These are phyloP conservation scores for Ashinkailepas kermadecensis DNA, from an alignment of 2,888 invertebrate genomes.

Conservation along the genomic window DNA sequence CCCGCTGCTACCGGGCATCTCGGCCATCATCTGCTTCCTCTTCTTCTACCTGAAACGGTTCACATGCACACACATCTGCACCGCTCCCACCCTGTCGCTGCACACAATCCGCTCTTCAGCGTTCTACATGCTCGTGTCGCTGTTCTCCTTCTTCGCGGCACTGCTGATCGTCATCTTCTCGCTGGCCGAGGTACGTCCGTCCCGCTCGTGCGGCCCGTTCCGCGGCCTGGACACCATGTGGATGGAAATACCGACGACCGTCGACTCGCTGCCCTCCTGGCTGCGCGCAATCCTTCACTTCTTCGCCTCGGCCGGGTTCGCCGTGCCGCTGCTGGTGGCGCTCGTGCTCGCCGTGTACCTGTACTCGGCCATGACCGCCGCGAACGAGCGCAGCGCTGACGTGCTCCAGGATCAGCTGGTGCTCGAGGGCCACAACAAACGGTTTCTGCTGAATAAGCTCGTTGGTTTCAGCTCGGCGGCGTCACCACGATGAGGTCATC, in stretches of 20 bases:
- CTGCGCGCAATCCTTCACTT: constrained; percentile 55
- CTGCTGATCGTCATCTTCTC: constrained; percentile 64
- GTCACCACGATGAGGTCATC: no score
- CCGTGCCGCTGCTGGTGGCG: constrained; percentile 65
- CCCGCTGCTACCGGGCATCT: constrained; percentile 66
- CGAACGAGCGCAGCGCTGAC: constrained; percentile 68
- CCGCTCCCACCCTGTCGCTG: constrained; percentile 62
- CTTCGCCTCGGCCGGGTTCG: constrained; percentile 66
- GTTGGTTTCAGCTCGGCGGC: constrained; percentile 30
- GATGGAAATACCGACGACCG: constrained; percentile 43
- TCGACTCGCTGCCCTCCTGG: constrained; percentile 54
- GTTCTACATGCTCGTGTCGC: constrained; percentile 70
- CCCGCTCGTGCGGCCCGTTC: constrained; percentile 73
- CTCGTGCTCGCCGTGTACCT: constrained; percentile 66
- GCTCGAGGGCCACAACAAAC: constrained; percentile 82
- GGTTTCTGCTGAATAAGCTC: constrained; percentile 70
- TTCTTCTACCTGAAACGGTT: constrained; percentile 81
- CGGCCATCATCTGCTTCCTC: constrained; percentile 58
- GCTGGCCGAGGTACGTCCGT: constrained; percentile 57
- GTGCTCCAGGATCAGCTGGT: constrained; percentile 75
- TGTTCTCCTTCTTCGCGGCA: constrained; percentile 65
- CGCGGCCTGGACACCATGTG: constrained; percentile 46
- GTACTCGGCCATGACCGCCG: constrained; percentile 70
- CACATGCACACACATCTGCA: constrained; percentile 66
- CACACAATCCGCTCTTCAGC: constrained; percentile 74